These are phyloP conservation scores for Melitaea athalia DNA, from an alignment of 2,888 invertebrate genomes.

Conservation along the genomic window DNA sequence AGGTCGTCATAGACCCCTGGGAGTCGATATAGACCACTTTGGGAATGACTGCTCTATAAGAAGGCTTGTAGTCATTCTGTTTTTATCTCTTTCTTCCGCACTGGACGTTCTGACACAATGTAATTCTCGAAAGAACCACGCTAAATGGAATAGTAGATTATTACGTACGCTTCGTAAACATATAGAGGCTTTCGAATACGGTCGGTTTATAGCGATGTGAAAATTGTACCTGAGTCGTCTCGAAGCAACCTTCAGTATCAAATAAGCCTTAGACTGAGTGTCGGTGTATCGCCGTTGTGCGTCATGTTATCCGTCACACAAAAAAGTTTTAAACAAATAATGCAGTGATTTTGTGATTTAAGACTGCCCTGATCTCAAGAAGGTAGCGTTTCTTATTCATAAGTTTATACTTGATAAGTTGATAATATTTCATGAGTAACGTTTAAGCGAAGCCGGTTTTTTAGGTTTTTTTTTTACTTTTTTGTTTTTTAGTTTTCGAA, in stretches of 20 bases:
- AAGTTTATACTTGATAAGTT: constrained; percentile 35
- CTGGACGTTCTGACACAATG: constrained; percentile 61
- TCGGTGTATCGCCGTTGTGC: constrained; percentile 42
- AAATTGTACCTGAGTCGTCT: constrained; percentile 69
- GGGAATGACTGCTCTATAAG: constrained; percentile 46
- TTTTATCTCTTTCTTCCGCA: constrained; percentile 68
- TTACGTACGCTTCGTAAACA: constrained; percentile 15
- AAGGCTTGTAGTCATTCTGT: constrained; percentile 58
- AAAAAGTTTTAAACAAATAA: constrained; percentile 50
- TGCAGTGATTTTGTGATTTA: constrained; percentile 64
- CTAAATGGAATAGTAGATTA: constrained; percentile 35
- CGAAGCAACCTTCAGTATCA: constrained; percentile 60
- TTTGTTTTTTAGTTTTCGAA: constrained; percentile 46
- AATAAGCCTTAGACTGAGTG: constrained; percentile 56
- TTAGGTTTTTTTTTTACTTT: constrained; percentile 44
- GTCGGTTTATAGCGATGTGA: constrained; percentile 62
- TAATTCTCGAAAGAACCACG: constrained; percentile 51
- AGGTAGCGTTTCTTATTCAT: constrained; percentile 48
- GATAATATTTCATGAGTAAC: constrained; percentile 37
- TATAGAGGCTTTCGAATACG: constrained; percentile 44
- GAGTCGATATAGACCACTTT: too few relatives aligned
- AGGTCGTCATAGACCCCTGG: too few relatives aligned
- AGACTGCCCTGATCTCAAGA: constrained; percentile 59
- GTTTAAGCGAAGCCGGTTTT: constrained; percentile 52
- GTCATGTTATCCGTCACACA: constrained; percentile 37